These are phyloP conservation scores for Maccullochella peelii DNA, from an alignment of 2,113 vertebrate genomes.

Conservation along the genomic window DNA sequence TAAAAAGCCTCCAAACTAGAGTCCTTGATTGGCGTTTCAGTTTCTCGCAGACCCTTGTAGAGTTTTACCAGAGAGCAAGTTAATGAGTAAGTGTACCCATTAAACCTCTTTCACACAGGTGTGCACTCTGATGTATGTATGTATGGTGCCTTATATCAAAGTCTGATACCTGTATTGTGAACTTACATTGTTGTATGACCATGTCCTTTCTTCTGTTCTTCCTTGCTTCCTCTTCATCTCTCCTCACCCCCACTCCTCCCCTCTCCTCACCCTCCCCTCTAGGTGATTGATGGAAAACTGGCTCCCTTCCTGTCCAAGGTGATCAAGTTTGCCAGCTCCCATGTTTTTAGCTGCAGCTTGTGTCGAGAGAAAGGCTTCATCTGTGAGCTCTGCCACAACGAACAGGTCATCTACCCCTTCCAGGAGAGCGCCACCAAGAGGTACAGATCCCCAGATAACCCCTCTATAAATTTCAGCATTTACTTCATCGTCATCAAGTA, in stretches of 20 bases:
- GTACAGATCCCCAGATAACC: conserved; percentile 73
- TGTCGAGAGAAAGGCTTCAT: conserved; percentile 99
- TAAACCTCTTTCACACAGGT: not conserved
- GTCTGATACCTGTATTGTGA: not conserved
- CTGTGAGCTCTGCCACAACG: conserved; percentile 96
- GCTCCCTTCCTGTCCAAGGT: conserved; percentile 97
- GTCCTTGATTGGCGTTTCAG: not conserved
- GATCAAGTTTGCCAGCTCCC: conserved; percentile 96
- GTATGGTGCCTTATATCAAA: too few relatives aligned
- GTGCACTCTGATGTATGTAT: not conserved
- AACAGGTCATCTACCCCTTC: conserved; percentile 97
- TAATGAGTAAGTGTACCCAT: not conserved
- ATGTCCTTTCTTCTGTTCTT: not conserved
- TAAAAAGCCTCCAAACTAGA: not conserved
- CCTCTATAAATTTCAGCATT: not conserved
- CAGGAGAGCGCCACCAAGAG: conserved; percentile 95
- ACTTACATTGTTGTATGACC: not conserved
- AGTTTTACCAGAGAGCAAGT: too few relatives aligned
- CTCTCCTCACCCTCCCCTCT: conserved; percentile 15
- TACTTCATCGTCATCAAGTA: too few relatives aligned
- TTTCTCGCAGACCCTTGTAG: not conserved
- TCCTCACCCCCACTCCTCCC: not conserved
- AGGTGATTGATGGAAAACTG: conserved; percentile 98
- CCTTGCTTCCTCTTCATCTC: conserved; percentile 1
- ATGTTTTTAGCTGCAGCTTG: conserved; percentile 97